Conservation (phyloP, 2,888 invertebrate genomes). For the Napeogenes sylphis region DNA sequence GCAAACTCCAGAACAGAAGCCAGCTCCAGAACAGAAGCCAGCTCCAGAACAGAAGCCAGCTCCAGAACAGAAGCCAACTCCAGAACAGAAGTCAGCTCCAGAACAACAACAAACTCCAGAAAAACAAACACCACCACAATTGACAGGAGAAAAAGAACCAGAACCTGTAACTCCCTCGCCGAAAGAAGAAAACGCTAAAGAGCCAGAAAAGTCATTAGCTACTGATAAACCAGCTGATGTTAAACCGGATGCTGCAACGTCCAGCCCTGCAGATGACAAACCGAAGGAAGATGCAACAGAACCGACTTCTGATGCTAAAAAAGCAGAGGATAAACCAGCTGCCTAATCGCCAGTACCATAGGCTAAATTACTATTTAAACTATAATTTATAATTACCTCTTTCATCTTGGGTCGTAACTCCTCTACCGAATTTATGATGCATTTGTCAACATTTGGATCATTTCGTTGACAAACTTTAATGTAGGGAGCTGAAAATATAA, state of each 20-base stretch:
- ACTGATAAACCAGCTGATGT: too few species aligned
- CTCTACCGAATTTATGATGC: constrained; percentile 80
- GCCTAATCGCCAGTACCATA: background rate
- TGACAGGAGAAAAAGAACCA: too few species aligned
- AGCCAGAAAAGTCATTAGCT: too few species aligned
- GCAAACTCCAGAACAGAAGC: background rate
- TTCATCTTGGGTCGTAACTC: constrained; percentile 77
- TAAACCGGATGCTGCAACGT: background rate
- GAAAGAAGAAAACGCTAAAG: too few species aligned
- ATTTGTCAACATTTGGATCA: constrained; percentile 80
- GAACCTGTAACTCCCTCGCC: too few species aligned
- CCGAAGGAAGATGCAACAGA: background rate
- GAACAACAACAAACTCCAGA: too few species aligned
- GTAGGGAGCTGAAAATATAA: constrained; percentile 76
- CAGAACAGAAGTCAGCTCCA: background rate
- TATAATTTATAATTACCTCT: constrained; percentile 49
- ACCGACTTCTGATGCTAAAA: background rate
- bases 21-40: background rate
- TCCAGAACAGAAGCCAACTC: background rate
- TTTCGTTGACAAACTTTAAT: constrained; percentile 80
- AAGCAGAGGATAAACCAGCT: background rate
- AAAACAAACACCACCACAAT: too few species aligned
- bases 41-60: too few species aligned
- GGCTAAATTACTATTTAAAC: background rate
- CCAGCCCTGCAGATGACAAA: constrained; percentile 1